Evolutionary conservation across 2,113 vertebrate species (phyloP), one percentile per base, ranked within the genome.

Genomic region (Carlito syrichta): DNA sequence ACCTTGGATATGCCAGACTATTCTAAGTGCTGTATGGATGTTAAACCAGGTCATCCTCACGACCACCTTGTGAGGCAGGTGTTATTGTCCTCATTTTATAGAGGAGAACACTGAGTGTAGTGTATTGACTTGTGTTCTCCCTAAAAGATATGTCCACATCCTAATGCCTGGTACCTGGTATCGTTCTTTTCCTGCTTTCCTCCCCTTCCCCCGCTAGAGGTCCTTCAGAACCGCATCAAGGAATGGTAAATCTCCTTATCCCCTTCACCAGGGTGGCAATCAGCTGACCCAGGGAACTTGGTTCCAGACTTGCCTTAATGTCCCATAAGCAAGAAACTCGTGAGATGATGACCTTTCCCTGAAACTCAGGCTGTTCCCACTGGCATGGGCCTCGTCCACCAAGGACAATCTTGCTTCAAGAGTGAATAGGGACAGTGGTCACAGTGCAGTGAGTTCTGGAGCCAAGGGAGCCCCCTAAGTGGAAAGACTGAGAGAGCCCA

Each of bases 1-100:
- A 7, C 40, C 54, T 48, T 13, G 2, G 1, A 6, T 0, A 25
- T 13, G 10, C 91, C 2, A 4, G 50, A n/a, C 68, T 23, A 62
- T 82, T 54, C 86, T 27, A 16, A 43, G 91, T 6, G 6, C 32
- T 23, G 19, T 8, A 3, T 8, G 11, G 8, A 2, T 25, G 0
- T 6, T 30, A 20, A 32, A 45, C 52, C 32, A 11, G 1, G 8
- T 2, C 25, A 9, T 69, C 54, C 22, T 84, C 73, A 56, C 11
- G 11, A 5, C 0, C 23, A 30, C 19, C 0, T 0, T 0, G 11
- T 14, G 19, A 17, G 17, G 8, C 63, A 50, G 38, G 48, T 20
- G 73, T 27, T 54, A 30, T 8, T 11, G 20, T 17, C 20, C 77
- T 27, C 20, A n/a, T 27, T 62, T 81, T 45, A 32, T 9, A 88